Evolutionary conservation across 2,888 invertebrate genomes (phyloP).

Genomic region (Quadriops clusia): DNA sequence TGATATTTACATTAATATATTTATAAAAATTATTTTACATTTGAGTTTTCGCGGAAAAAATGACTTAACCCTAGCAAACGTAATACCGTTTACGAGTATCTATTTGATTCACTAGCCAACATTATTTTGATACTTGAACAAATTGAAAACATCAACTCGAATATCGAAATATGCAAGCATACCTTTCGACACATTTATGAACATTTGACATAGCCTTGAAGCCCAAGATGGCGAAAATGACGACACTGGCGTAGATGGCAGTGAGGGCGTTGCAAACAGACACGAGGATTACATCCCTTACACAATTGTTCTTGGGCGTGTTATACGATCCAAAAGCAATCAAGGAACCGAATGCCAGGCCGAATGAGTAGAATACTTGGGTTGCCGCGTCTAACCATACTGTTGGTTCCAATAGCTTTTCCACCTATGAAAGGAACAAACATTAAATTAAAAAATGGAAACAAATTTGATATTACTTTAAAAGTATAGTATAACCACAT

Average conservation of each 20-base stretch:
- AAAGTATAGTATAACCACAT: no score
- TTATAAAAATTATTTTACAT: no score
- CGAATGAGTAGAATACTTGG: constrained; percentile 94
- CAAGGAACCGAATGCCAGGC: constrained; percentile 86
- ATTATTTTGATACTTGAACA: not conserved
- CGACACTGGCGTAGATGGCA: constrained; percentile 88
- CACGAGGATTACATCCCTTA: constrained; percentile 80
- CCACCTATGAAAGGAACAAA: constrained; percentile 45
- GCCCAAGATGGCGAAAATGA: constrained; percentile 89
- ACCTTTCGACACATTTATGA: constrained; percentile 67
- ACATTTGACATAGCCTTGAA: constrained; percentile 91
- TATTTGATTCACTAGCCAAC: no score
- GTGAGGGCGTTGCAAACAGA: constrained; percentile 88
- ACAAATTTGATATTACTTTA: constrained; percentile 4
- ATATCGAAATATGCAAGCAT: constrained; percentile 31
- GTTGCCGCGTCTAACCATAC: constrained; percentile 96
- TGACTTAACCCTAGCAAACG: no score
- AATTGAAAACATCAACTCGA: not conserved
- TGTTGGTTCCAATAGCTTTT: constrained; percentile 72
- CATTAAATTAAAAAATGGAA: constrained; percentile 8
- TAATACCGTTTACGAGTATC: no score
- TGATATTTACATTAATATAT: no score
- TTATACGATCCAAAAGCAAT: constrained; percentile 96
- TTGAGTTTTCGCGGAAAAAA: no score
- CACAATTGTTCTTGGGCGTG: constrained; percentile 88